Base-by-base conservation (phyloP, 2,888 invertebrate genomes). In the Iphiclides podalirius region DNA sequence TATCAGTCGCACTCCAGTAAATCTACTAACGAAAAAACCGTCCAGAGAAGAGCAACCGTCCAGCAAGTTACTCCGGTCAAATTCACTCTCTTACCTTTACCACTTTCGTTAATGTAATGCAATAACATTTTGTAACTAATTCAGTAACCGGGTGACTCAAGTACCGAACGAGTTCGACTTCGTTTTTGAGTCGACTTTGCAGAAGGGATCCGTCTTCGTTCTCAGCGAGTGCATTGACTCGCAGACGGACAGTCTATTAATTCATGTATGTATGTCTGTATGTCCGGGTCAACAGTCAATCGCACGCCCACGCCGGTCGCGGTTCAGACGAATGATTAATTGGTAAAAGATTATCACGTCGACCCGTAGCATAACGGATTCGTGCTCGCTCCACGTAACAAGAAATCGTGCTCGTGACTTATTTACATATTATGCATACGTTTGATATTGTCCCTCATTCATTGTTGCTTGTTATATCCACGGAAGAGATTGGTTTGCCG, bases 271-370 rank as follows among this genome's bases (percentile, higher is more conserved):
- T 20, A 6, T 13, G 12, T 31, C 2, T 13, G 12, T 31, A 9
- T 31, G 31, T 36, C 9, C 41, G 42, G 47, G 47, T 48, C 47
- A 48, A 48, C 47, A 37, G 42, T 42, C 41, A 48, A 47, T 41
- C 43, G 43, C 26, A 17, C 37, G 15, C 42, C 47, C 47, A 48
- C 47, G 37, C 34, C 23, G 44, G 36, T 28, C 36, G 31, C 35
- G 34, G 41, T 47, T 41, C 47, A 48, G 13, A 11, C 7, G 20
- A 8, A 7, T 48, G 42, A 48, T 42, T 48, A 42, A 48, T 42
- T 48, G 47, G 42, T 35, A 47, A 36, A 41, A 40, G 41, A 47
- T 39, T 47, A 47, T 47, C 40, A 36, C n/a, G 15, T 1, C 35
- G 47, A 47, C 40, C 47, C 36, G 12, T n/a, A 9, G 28, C 13